These are phyloP conservation scores for Hylaeus anthracinus DNA, from an alignment of 1,140 invertebrate genomes.

Conservation along the genomic window DNA sequence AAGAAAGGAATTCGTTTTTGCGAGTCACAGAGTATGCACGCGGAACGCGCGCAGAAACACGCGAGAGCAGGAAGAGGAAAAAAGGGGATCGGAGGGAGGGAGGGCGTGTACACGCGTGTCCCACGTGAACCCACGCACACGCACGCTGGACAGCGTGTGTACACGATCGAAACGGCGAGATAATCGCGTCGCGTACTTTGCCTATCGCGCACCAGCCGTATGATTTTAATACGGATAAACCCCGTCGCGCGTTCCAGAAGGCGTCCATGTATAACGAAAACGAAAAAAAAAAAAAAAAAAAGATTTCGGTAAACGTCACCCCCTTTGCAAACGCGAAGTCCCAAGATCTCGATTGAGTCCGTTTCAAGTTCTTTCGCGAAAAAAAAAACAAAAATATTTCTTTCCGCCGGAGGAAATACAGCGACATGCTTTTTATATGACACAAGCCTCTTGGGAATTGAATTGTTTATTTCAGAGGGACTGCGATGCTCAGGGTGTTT, in stretches of 20 bases:
- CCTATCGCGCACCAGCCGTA: conserved; percentile 26
- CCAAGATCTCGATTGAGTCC: too few species aligned
- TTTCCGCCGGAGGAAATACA: too few species aligned
- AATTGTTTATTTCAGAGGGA: neutral
- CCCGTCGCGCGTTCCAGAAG: conserved; percentile 17
- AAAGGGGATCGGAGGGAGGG: conserved; percentile 32
- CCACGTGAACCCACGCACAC: conserved; percentile 42
- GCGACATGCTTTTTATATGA: too few species aligned
- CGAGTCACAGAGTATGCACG: conserved; percentile 20
- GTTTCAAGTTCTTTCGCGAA: too few species aligned
- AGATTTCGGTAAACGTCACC: neutral
- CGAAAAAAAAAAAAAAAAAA: neutral
- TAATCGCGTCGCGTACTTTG: conserved; percentile 45
- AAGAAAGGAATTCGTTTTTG: neutral
- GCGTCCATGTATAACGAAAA: neutral
- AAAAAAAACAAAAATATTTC: too few species aligned
- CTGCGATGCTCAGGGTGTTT: neutral
- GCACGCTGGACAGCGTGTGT: neutral
- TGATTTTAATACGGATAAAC: conserved; percentile 40
- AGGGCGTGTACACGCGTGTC: conserved; percentile 30
- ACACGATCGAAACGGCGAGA: conserved; percentile 36
- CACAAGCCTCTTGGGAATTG: neutral
- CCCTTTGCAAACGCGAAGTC: neutral
- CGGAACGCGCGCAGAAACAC: conserved; percentile 21
- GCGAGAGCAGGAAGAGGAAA: conserved; percentile 44